Conservation (phyloP, 2,888 invertebrate species). For the Hypomecis atomaria region DNA sequence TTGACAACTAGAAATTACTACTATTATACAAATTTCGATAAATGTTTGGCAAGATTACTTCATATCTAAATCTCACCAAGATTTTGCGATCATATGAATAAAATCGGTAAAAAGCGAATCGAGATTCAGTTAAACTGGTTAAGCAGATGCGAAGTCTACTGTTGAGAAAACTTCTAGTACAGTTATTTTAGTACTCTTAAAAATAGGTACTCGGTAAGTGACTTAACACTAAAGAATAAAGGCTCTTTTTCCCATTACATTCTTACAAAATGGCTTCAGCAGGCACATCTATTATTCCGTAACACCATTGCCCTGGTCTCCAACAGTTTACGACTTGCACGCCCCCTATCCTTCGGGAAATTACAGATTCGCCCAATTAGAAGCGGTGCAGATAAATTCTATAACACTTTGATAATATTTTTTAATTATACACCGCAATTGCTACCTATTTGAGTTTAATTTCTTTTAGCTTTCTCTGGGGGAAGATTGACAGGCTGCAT, state of each 20-base stretch:
- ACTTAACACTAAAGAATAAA: neutral
- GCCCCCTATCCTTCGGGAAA: conserved; percentile 69
- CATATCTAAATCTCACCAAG: too few species aligned
- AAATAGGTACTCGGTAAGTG: neutral
- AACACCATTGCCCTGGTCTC: conserved; percentile 16
- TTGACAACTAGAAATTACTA: too few species aligned
- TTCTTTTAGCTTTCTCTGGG: conserved; percentile 51
- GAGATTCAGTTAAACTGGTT: too few species aligned
- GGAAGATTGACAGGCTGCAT: conserved; percentile 31
- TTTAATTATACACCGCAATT: conserved; percentile 66
- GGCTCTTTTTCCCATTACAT: neutral
- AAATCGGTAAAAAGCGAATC: too few species aligned
- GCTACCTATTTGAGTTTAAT: conserved; percentile 63
- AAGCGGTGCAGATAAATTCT: conserved; percentile 70
- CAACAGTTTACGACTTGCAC: conserved; percentile 23
- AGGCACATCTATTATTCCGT: conserved; percentile 12
- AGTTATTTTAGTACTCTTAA: too few species aligned
- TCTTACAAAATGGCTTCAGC: conserved; percentile 4
- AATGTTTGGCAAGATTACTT: too few species aligned
- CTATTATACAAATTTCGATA: too few species aligned
- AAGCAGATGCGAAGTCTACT: too few species aligned
- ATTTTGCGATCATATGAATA: too few species aligned
- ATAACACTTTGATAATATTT: conserved; percentile 69
- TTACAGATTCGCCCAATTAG: conserved; percentile 79
- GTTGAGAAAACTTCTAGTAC: too few species aligned